Base-by-base conservation (phyloP, 1,140 invertebrate species). In the Pseudomyrmex cubaensis region DNA sequence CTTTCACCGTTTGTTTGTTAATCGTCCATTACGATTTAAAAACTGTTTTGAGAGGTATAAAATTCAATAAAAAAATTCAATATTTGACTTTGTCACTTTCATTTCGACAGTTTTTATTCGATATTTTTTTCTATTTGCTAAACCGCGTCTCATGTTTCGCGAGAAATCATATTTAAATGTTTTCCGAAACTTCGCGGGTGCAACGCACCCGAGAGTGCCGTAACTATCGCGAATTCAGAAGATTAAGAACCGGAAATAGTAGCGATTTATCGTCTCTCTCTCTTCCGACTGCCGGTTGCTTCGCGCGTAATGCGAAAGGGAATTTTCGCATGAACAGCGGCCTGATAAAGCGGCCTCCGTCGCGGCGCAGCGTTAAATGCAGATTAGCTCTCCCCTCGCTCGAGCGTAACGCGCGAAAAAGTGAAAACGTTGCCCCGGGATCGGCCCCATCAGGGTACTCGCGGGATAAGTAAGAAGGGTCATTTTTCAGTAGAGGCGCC, bases 401-500 rank as follows among this genome's bases (percentile, higher is more conserved):
- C 46, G 12, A 35, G 61, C 3, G 50, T 67, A 84, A 74, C 85
- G 44, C 66, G 86, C 76, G 84, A 89, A 88, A 88, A 89, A 89
- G 84, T 88, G 84, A 86, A 89, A 86, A 89, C 88, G 70, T 70
- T 56, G 66, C 87, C 52, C 57, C 57, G 64, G 69, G 74, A 86
- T 84, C 63, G 84, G 80, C 54, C 66, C 84, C 73, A 83, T 88
- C 87, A 84, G 57, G 87, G 56, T 35, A 48, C 50, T 35, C 64
- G 78, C n/a, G 44, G 84, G 54, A 83, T 80, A 78, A 69, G 69
- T 67, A 72, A 76, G 82, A 76, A 77, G 75, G 64, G 74, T 77
- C 75, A 89, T 89, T 88, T 89, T 89, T 90, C 89, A 90, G 74
- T 66, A 25, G 69, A 48, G 50, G 12, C 64, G 74, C 35, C 35